A percentile compares a stretch with the other conserved stretches of the same genome.
phyloP scores from a whole-genome alignment of 2,888 invertebrate genomes.

The Lycaena phlaeas region DNA sequence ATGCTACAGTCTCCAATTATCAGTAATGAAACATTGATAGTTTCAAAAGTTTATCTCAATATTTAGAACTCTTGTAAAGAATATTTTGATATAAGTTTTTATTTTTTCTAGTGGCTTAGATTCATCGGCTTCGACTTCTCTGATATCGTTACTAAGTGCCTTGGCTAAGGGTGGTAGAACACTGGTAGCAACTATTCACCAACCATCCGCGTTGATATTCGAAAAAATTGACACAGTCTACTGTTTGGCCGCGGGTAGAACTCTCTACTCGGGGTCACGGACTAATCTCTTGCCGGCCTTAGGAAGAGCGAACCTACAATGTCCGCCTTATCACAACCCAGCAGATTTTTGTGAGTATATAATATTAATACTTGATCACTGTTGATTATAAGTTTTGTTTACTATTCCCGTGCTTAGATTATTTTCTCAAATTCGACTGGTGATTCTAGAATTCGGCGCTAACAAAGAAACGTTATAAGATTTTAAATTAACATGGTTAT shows the following conservation, averaged over 20 bases:
- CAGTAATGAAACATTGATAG: too few relatives aligned
- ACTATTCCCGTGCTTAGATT: too few relatives aligned
- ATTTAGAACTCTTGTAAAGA: too few relatives aligned
- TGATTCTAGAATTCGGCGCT: too few relatives aligned
- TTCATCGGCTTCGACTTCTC: constrained; percentile 89
- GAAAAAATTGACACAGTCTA: constrained; percentile 94
- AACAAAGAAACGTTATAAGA: too few relatives aligned
- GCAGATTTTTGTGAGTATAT: constrained; percentile 90
- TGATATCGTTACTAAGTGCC: constrained; percentile 83
- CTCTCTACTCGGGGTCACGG: constrained; percentile 88
- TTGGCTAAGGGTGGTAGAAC: constrained; percentile 90
- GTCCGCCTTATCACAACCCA: constrained; percentile 95
- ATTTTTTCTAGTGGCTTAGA: constrained; percentile 83
- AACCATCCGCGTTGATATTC: constrained; percentile 92
- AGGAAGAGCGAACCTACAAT: constrained; percentile 80
- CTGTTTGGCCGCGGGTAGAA: constrained; percentile 85
- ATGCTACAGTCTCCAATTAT: too few relatives aligned
- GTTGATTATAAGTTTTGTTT: too few relatives aligned
- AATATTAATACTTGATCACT: too few relatives aligned
- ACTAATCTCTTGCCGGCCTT: constrained; percentile 84
- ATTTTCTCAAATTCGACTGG: too few relatives aligned
- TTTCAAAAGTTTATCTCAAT: too few relatives aligned
- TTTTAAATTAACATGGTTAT: too few relatives aligned
- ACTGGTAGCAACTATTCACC: constrained; percentile 93
- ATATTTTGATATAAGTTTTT: neutral